Evolutionary conservation across 2,797 vertebrate genomes (phyloP).

Genomic region (Phoebastria nigripes): DNA sequence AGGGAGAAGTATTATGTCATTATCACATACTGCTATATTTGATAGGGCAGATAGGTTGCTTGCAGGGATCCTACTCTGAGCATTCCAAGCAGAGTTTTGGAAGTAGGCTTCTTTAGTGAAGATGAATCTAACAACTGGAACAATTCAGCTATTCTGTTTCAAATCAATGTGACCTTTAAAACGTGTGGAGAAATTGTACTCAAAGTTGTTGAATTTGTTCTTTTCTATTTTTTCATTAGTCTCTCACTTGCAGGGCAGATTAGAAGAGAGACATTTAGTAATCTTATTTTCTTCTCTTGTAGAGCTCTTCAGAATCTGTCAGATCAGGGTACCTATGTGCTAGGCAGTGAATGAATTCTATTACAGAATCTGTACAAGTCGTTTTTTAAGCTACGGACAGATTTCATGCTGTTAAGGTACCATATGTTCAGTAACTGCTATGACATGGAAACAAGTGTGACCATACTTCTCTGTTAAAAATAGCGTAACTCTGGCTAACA

Average conservation of each 20-base stretch:
- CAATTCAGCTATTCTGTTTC: not conserved
- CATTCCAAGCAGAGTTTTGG: not conserved
- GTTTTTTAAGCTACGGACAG: not conserved
- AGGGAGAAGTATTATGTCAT: not conserved
- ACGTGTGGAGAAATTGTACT: not conserved
- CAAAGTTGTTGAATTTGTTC: not conserved
- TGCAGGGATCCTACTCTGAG: not conserved
- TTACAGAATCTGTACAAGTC: not conserved
- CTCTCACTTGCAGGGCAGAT: not conserved
- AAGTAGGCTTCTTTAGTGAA: not conserved
- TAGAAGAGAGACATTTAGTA: not conserved
- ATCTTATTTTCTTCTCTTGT: not conserved
- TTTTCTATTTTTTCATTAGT: not conserved
- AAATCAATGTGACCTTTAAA: slow-evolving; percentile 19
- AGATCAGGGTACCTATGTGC: not conserved
- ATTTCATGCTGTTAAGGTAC: not conserved
- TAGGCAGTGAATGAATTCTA: not conserved
- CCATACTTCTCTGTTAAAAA: not conserved
- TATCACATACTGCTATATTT: not conserved
- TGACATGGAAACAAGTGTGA: not conserved
- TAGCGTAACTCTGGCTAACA: not conserved
- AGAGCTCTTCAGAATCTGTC: not conserved
- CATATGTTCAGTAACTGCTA: not conserved
- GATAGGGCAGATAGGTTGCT: not conserved
- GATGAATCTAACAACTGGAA: not conserved